Evolutionary conservation across 92 coral and sea anemone species (phyloP).

Genomic region (Palythoa grandiflora): DNA sequence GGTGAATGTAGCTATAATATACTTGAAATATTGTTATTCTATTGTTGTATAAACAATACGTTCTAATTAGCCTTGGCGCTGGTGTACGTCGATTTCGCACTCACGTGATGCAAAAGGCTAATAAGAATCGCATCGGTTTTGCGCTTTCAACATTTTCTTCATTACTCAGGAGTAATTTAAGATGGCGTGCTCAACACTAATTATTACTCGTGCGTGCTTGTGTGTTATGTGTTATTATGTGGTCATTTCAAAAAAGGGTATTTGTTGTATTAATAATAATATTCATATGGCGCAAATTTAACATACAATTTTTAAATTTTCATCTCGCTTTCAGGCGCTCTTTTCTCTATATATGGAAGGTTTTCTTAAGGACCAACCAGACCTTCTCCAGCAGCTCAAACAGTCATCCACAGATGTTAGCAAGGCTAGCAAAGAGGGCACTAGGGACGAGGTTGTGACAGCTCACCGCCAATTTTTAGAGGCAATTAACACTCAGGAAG

Average conservation of each 20-base stretch:
- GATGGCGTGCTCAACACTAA: too few relatives aligned
- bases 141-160: not conserved
- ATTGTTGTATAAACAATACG: not conserved
- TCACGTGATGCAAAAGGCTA: not conserved
- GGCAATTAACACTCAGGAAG: not conserved
- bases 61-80: not conserved
- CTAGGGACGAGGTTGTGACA: slow-evolving; percentile 16
- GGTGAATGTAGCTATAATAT: not conserved
- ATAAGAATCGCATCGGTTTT: not conserved
- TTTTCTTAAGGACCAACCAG: slow-evolving; percentile 16
- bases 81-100: not conserved
- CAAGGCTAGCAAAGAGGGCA: slow-evolving; percentile 29
- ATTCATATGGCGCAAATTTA: too few relatives aligned
- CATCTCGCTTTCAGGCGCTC: not conserved
- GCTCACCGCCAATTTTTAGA: slow-evolving; percentile 11
- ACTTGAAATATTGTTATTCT: not conserved
- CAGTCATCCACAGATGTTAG: slow-evolving; percentile 18
- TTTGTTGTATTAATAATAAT: too few relatives aligned
- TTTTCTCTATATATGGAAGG: slow-evolving; percentile 12
- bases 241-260: not conserved
- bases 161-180: too few relatives aligned
- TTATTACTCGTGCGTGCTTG: not conserved
- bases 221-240: not conserved
- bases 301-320: too few relatives aligned
- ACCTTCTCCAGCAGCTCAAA: not conserved